Evolutionary conservation across 2,888 invertebrate species (phyloP), one percentile per base, ranked within the genome.

Genomic region (Lasioglossum zephyrum): DNA sequence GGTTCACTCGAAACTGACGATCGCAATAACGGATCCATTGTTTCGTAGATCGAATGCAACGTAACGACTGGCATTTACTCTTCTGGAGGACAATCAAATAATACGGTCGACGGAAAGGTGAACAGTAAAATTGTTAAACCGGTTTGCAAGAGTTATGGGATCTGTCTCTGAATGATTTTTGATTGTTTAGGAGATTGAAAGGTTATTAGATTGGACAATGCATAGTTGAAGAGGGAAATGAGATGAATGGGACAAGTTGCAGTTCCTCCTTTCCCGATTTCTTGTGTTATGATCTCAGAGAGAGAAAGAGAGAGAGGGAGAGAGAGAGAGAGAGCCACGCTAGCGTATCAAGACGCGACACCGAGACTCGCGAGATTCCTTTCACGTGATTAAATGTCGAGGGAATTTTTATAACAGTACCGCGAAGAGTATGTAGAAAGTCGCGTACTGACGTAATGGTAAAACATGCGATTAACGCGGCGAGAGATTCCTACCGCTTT

Each of bases 391-490:
- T 84, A 81, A 89, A 87, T 84, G 84, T 84, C 80, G 86, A 79
- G 82, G 79, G 79, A 87, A 84, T 86, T 88, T 91, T 87, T 87
- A 76, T 85, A 76, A 76, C 76, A 77, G 79, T 69, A 70, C 36
- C 60, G 57, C 39, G 77, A 85, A 79, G 79, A 91, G 85, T 82
- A 86, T 87, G 85, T 91, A 90, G 87, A 90, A 92, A 92, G 90
- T 90, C 85, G 49, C 49, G 26, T 72, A 66, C 77, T 88, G 86
- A 91, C 79, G 87, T 86, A 92, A 92, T 72, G 53, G 73, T 77
- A 85, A 92, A 86, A 84, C 82, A 74, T 87, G 82, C 39, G 36
- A 85, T 82, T 87, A 81, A 79, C 72, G 69, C 39, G 57, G 18
- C 60, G 53, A 70, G 31, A 70, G 73, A 85, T 26, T 49, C 44